These are phyloP conservation scores for Protula sp. DNA, from an alignment of 2,888 invertebrate species.

Conservation along the genomic window DNA sequence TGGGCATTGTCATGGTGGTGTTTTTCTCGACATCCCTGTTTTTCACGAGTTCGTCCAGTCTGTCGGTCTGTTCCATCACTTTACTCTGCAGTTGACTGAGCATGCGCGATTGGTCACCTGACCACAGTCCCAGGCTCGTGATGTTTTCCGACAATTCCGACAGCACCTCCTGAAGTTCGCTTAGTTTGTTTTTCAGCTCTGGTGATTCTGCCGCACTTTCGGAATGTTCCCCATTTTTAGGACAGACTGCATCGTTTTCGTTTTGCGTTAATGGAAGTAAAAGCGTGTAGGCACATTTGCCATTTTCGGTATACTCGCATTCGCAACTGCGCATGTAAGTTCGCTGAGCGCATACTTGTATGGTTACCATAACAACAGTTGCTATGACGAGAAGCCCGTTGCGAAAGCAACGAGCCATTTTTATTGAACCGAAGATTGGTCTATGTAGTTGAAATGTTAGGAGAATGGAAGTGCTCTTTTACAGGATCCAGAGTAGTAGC, in stretches of 20 bases:
- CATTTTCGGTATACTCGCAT: constrained; percentile 18
- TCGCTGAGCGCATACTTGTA: constrained; percentile 5
- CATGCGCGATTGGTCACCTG: background rate
- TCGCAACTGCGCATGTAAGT: constrained; percentile 20
- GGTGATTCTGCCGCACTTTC: background rate
- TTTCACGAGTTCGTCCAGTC: background rate
- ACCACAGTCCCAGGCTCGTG: background rate
- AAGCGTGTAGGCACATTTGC: constrained; percentile 21
- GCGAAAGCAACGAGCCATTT: too few relatives aligned
- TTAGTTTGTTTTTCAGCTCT: background rate
- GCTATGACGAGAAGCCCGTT: too few relatives aligned
- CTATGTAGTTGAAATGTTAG: too few relatives aligned
- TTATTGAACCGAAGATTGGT: too few relatives aligned
- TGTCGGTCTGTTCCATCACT: background rate
- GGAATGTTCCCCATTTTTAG: background rate
- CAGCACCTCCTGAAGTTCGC: background rate
- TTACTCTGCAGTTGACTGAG: background rate
- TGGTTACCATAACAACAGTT: too few relatives aligned
- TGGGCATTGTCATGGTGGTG: too few relatives aligned
- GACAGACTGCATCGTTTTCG: background rate
- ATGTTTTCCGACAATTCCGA: background rate
- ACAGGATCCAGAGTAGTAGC: too few relatives aligned
- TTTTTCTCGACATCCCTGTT: background rate
- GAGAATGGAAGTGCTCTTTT: too few relatives aligned
- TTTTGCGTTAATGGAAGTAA: background rate